Base-by-base conservation (phyloP, 2,888 invertebrate genomes). In the Epinotia bilunana region DNA sequence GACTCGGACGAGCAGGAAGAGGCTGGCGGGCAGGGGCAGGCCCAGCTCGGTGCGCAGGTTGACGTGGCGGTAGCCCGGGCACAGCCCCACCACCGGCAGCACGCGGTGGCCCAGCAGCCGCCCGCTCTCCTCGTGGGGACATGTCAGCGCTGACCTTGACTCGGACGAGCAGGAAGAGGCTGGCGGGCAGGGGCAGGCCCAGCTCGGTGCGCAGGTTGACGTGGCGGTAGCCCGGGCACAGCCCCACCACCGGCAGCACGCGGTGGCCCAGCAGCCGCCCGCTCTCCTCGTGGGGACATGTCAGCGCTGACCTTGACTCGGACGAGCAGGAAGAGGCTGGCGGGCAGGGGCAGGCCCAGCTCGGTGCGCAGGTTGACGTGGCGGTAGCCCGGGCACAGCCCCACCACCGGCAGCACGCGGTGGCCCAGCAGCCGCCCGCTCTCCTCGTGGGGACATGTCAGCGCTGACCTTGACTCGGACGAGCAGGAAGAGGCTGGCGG, bases 21-120 rank as follows among this genome's bases (percentile, higher is more conserved):
- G 92, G 61, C 98, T 97, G 16, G 98, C 97, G 76, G 98, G 90
- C 77, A 99, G 94, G 4, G 99, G 98, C 88, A 98, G 97, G 16
- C 99, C 99, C 62, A 97, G 95, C 90, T 99, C 99, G 69, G 98
- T 99, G 79, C 99, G 95, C 73, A 99, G 94, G 80, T 97, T 96
- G 58, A 99, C 97, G 89, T 99, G 99, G 2, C 99, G 95, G 91
- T 98, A 99, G 46, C 99, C 99, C 58, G 99, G 99, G 85, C 99
- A 97, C 28, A 99, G 94, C 0, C 98, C 98, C 49, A 97, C 96
- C 3, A 98, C 97, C 0, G 99, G 99, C 83, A 99, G 92, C 65
- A 99, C 97, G 75, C 99, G 95, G 90, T 99, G 99, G 0, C 99
- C 99, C 75, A 99, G 96, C 79, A 99, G 95, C 81, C 97, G 97